Evolutionary conservation across 2,888 invertebrate genomes (phyloP).

Genomic region (Acanthopleura granulata): DNA sequence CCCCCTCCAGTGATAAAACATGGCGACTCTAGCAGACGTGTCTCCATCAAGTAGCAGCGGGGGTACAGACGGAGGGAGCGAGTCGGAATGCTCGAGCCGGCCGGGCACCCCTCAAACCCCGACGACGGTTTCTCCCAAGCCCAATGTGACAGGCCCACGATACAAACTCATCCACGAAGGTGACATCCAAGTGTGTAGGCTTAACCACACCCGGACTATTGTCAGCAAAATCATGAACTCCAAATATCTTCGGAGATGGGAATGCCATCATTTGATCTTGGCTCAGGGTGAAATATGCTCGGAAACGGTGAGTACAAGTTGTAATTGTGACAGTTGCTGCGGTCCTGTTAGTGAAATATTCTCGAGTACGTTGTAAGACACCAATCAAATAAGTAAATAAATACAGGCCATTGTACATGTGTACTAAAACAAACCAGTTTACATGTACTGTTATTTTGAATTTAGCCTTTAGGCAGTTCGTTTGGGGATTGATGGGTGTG

Average conservation of each 20-base stretch:
- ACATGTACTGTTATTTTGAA: no score
- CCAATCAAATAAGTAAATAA: no score
- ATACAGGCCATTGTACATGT: no score
- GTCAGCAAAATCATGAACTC: conserved; percentile 84
- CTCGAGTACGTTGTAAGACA: no score
- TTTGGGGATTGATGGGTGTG: no score
- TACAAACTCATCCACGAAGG: conserved; percentile 81
- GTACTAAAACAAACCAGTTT: no score
- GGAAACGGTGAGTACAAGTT: conserved; percentile 76
- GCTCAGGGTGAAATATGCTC: conserved; percentile 79
- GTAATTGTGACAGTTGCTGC: no score
- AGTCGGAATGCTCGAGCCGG: conserved; percentile 12
- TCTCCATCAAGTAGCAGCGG: neutral
- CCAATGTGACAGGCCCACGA: conserved; percentile 57
- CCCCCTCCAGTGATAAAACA: neutral
- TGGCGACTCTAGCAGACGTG: conserved; percentile 1
- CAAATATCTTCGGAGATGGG: conserved; percentile 83
- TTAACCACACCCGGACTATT: conserved; percentile 83
- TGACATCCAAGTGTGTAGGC: conserved; percentile 80
- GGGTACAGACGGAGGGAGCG: neutral
- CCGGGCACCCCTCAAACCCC: conserved; percentile 25
- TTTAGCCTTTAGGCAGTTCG: no score
- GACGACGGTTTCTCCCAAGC: conserved; percentile 17
- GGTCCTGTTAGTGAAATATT: no score
- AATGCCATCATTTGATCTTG: conserved; percentile 80